Conservation (phyloP, 2,113 vertebrate species). For the Cephalopterus ornatus region DNA sequence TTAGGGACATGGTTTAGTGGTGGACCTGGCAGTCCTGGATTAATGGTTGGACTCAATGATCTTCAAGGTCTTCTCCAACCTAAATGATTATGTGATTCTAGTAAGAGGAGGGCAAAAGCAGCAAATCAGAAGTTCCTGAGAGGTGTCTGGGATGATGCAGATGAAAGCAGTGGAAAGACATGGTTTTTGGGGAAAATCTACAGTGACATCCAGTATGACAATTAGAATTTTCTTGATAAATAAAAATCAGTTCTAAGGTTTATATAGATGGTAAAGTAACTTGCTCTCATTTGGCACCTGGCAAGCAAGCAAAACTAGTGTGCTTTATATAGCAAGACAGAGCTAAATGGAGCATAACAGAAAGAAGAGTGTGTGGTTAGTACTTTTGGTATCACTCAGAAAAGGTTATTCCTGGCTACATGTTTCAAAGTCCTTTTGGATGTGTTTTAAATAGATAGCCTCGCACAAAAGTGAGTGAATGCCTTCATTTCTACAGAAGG, state of each 20-base stretch:
- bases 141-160: not conserved
- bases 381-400: not conserved
- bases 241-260: not conserved
- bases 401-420: not conserved
- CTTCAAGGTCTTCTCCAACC: not conserved
- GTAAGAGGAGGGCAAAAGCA: not conserved
- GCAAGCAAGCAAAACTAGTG: fast-evolving
- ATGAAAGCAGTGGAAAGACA: not conserved
- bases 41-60: not conserved
- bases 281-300: not conserved
- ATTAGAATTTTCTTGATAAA: not conserved
- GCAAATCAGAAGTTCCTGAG: not conserved
- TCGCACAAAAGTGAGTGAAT: not conserved
- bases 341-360: not conserved
- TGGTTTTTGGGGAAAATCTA: not conserved
- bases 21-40: not conserved
- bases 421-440: not conserved
- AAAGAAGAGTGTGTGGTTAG: not conserved
- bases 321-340: not conserved
- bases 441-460: not conserved
- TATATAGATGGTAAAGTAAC: not conserved
- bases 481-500: not conserved
- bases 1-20: not conserved
- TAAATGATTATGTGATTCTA: not conserved
- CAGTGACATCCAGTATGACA: not conserved